Evolutionary conservation across 2,888 invertebrate species (phyloP).

Genomic region (Platycnemis pennipes): DNA sequence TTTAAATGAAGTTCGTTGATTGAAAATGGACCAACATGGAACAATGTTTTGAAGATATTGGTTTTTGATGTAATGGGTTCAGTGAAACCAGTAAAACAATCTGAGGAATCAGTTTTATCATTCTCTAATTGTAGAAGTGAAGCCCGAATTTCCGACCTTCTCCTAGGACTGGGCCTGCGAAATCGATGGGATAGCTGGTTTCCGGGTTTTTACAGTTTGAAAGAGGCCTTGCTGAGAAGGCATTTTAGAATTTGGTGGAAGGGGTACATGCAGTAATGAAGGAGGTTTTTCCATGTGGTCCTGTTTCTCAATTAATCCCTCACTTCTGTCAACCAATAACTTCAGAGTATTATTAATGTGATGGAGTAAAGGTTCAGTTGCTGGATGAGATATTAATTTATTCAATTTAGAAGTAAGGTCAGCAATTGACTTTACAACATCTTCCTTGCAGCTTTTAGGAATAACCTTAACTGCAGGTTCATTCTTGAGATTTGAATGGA

Average conservation of each 20-base stretch:
- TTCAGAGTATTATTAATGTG: neutral
- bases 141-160: too few relatives aligned
- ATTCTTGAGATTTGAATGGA: neutral
- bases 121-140: too few relatives aligned
- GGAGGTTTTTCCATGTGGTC: neutral
- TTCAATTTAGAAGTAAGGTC: too few relatives aligned
- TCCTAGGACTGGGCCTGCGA: neutral
- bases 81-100: too few relatives aligned
- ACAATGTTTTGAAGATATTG: too few relatives aligned
- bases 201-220: too few relatives aligned
- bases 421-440: neutral
- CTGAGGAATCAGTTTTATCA: too few relatives aligned
- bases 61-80: too few relatives aligned
- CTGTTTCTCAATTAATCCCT: too few relatives aligned
- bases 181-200: neutral
- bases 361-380: neutral
- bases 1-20: too few relatives aligned
- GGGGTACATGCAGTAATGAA: neutral
- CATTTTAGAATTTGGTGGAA: neutral
- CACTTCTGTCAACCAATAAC: neutral
- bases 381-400: neutral
- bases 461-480: neutral
- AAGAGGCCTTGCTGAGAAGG: neutral
- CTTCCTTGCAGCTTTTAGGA: neutral
- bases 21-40: too few relatives aligned